Base-by-base conservation (phyloP, 1,140 invertebrate genomes). In the Achroia grisella region DNA sequence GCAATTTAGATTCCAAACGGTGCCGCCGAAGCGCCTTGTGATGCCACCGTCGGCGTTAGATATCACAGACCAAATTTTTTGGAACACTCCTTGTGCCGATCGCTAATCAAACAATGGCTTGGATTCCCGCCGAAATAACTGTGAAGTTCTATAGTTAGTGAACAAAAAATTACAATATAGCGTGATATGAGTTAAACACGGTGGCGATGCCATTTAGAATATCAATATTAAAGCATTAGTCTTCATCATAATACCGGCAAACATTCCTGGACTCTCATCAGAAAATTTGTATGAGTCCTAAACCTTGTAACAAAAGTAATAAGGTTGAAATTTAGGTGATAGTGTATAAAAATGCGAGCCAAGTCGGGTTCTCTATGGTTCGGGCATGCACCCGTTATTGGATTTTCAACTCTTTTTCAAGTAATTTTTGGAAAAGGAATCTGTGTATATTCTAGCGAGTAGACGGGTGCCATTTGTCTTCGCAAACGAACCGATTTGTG, bases 401-500 rank as follows among this genome's bases (percentile, higher is more conserved):
- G 58, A 73, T 73, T 67, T 66, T 59, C 57, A 62, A 70, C 59
- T 71, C 56, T 73, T 71, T 72, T 72, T 69, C 60, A 44, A 65
- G 68, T 69, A 65, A 79, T 77, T 82, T 82, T 80, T 66, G 70
- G 56, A 74, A 76, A 77, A 71, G 64, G 66, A 71, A 72, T 71
- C 43, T 51, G 52, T 56, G 67, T 71, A 62, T 58, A 63, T 69
- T 66, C 64, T 64, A 48, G 56, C 58, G 53, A 53, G 62, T 58
- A 71, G 68, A 70, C 73, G 51, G 57, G 37, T 48, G 48, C 64
- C 75, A 85, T 85, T 82, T 81, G 73, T 85, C 81, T 85, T 79
- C 56, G 71, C 76, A 81, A 85, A 82, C 74, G 73, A 77, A 80
- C 63, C 78, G 81, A 82, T 79, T 76, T 76, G 78, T 79, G 77